Evolutionary conservation across 2,888 invertebrate species (phyloP).

Genomic region (Listrodromus nycthemerus): DNA sequence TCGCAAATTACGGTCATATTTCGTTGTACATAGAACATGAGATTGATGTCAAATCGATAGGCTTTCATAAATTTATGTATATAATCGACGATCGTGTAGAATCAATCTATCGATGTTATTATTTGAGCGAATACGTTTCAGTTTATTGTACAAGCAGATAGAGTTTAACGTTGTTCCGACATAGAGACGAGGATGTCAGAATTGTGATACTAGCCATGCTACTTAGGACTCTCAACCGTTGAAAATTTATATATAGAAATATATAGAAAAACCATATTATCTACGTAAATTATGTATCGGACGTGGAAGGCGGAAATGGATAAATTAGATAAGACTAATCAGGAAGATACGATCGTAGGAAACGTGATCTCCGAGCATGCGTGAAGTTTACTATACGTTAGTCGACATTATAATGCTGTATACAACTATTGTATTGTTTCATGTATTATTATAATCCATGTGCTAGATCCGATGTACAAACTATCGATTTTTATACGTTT

Average conservation of each 20-base stretch:
- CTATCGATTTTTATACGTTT: slow-evolving; percentile 78
- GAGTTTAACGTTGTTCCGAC: slow-evolving; percentile 55
- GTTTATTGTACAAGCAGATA: slow-evolving; percentile 33
- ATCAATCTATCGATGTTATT: slow-evolving; percentile 45
- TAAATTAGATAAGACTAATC: slow-evolving; percentile 48
- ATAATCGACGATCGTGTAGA: slow-evolving; percentile 19
- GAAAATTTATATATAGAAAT: slow-evolving; percentile 67
- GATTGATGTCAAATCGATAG: slow-evolving; percentile 38
- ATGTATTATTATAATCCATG: slow-evolving; percentile 73
- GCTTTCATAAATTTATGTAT: slow-evolving; percentile 35
- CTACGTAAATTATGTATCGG: slow-evolving; percentile 48
- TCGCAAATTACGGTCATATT: slow-evolving; percentile 30
- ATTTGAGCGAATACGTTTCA: background rate
- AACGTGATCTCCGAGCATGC: slow-evolving; percentile 71
- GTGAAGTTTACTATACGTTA: slow-evolving; percentile 81
- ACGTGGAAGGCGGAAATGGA: slow-evolving; percentile 43
- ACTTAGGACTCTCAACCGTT: slow-evolving; percentile 73
- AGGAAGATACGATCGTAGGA: slow-evolving; percentile 55
- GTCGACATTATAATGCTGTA: slow-evolving; percentile 72
- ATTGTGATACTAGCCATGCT: slow-evolving; percentile 83
- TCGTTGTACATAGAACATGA: slow-evolving; percentile 50
- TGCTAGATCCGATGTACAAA: slow-evolving; percentile 80
- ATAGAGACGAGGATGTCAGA: slow-evolving; percentile 68
- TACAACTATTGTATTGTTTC: slow-evolving; percentile 75
- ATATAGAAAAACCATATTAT: slow-evolving; percentile 50